Evolutionary conservation across 1,140 invertebrate genomes (phyloP), one percentile per base, ranked within the genome.

Genomic region (Musca vetustissima): DNA sequence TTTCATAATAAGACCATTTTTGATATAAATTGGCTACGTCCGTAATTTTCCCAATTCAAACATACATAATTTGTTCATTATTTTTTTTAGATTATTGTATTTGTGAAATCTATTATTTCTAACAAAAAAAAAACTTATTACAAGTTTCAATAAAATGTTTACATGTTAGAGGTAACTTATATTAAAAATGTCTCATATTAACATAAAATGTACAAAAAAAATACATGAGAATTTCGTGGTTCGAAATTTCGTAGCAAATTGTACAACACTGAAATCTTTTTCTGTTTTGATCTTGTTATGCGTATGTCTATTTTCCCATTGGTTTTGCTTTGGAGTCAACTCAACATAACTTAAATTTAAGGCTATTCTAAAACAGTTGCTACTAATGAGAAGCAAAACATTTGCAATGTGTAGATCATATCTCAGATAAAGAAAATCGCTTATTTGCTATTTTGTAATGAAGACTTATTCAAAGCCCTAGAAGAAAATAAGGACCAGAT

Each of bases 191-290:
- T 21, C 24, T 24, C 47, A 52, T 49, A 43, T 43, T 47, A 52
- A 70, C 69, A 70, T 66, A 70, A 53, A 66, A 57, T 64, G 49
- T 55, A 68, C 68, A 65, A 48, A 66, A 66, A 65, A 66, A 43
- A 48, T 25, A 43, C 28, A 50, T 67, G 22, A 22, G 19, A 6
- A 22, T 22, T 53, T 50, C 49, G 43, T 53, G 22, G n/a, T 36
- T 67, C 59, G 72, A 72, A 73, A 66, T 67, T 59, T 59, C 67
- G 66, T 72, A 65, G 71, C 21, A 66, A 70, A 73, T 71, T 72
- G 57, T 57, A 52, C 21, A 53, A 53, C 22, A 14, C 52, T 24
- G 22, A 21, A 21, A 53, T 53, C 8, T 53, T 53, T 53, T 9
- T 24, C 22, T 9, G 22, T 53, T 53, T 53, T 53, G 52, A 53